Conservation (phyloP, 2,888 invertebrate genomes). For the Epiperipatus broadwayi region DNA sequence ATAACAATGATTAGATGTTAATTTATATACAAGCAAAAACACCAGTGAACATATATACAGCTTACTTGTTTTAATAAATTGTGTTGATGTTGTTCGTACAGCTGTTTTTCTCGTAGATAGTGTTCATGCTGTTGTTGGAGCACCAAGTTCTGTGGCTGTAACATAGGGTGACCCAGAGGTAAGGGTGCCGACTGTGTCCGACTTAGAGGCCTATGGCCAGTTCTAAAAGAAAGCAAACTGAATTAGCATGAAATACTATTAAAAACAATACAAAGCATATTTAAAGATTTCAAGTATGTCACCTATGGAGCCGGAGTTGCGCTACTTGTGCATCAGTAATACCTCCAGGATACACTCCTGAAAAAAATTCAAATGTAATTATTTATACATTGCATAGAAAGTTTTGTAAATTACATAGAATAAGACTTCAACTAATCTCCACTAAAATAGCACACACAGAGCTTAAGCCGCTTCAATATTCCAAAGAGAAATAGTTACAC, state of each 20-base stretch:
- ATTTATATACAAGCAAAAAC: too few relatives aligned
- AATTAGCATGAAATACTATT: background rate
- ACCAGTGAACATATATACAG: conserved; percentile 20
- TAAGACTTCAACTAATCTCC: too few relatives aligned
- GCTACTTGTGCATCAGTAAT: too few relatives aligned
- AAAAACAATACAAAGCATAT: conserved; percentile 9
- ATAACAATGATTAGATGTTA: too few relatives aligned
- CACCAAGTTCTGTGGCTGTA: conserved; percentile 29
- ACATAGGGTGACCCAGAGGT: conserved; percentile 69
- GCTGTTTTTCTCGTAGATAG: conserved; percentile 32
- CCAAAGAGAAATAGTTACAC: too few relatives aligned
- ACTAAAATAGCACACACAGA: too few relatives aligned
- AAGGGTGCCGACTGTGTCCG: conserved; percentile 85
- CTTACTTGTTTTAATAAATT: conserved; percentile 34
- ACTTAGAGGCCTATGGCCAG: conserved; percentile 58
- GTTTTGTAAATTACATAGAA: too few relatives aligned
- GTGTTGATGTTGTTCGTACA: conserved; percentile 19
- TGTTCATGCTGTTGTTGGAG: conserved; percentile 34
- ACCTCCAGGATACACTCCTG: too few relatives aligned
- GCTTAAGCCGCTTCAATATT: too few relatives aligned
- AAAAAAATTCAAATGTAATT: too few relatives aligned
- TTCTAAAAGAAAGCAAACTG: conserved; percentile 34
- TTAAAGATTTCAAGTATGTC: conserved; percentile 13
- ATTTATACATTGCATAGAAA: too few relatives aligned
- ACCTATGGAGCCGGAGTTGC: conserved; percentile 19